Percentiles rank a stretch among this genome's conserved stretches.
phyloP scores from a whole-genome alignment of 2,797 vertebrate genomes.

The Carcharodon carcharias region DNA sequence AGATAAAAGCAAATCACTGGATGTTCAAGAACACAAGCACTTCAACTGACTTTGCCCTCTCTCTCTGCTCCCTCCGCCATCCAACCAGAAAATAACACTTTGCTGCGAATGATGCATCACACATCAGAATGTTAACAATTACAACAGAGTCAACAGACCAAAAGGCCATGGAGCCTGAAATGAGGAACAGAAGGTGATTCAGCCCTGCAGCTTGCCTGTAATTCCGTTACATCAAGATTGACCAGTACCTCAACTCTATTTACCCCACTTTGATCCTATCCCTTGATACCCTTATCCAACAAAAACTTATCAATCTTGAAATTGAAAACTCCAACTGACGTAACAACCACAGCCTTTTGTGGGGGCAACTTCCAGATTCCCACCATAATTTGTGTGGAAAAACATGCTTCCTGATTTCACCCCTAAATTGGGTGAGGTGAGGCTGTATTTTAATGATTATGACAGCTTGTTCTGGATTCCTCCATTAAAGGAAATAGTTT shows the following conservation, averaged over 20 bases:
- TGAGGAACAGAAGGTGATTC: background rate
- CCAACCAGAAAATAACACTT: background rate
- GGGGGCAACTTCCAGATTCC: background rate
- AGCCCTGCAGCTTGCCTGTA: too few relatives aligned
- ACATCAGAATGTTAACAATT: background rate
- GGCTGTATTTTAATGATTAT: background rate
- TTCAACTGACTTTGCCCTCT: too few relatives aligned
- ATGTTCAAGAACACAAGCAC: too few relatives aligned
- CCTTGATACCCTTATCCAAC: too few relatives aligned
- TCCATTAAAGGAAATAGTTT: too few relatives aligned
- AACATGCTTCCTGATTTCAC: background rate
- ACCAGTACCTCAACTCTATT: too few relatives aligned
- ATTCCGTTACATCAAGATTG: too few relatives aligned
- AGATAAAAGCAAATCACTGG: too few relatives aligned
- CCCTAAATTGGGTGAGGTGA: background rate
- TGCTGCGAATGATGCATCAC: background rate
- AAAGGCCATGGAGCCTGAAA: background rate
- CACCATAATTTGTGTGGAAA: background rate
- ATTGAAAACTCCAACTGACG: background rate
- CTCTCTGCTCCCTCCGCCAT: background rate
- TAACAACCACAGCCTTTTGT: background rate
- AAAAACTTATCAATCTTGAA: too few relatives aligned
- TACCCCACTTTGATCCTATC: too few relatives aligned
- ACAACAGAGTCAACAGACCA: background rate
- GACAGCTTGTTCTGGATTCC: too few relatives aligned